phyloP scores from a whole-genome alignment of 2,888 invertebrate genomes.

The Silvanus unidentatus region DNA sequence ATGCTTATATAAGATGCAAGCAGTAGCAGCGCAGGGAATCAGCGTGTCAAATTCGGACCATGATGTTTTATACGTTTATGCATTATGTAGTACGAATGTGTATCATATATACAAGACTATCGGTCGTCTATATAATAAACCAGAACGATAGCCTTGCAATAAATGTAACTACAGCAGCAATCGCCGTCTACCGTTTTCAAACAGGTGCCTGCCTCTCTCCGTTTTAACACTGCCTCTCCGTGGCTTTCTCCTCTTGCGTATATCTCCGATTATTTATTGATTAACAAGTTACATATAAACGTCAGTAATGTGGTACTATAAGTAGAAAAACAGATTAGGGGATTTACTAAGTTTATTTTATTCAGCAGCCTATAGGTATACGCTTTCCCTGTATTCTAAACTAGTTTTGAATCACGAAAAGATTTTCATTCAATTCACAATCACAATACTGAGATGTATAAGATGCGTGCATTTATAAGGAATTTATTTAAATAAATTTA shows the following conservation, averaged over 20 bases:
- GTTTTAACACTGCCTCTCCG: slow-evolving; percentile 8
- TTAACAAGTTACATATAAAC: slow-evolving; percentile 13
- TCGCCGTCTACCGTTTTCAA: slow-evolving; percentile 19
- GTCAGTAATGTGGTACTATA: neutral
- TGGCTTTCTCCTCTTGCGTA: slow-evolving; percentile 24
- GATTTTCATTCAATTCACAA: too few relatives aligned
- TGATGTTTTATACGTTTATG: slow-evolving; percentile 33
- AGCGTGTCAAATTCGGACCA: slow-evolving; percentile 37
- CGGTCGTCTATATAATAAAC: slow-evolving; percentile 16
- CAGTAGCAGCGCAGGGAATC: slow-evolving; percentile 27
- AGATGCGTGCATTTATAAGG: too few relatives aligned
- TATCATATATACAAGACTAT: slow-evolving; percentile 12
- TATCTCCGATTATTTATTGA: slow-evolving; percentile 26
- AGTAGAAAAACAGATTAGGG: too few relatives aligned
- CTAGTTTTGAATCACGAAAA: too few relatives aligned
- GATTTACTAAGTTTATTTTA: too few relatives aligned
- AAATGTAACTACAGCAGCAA: slow-evolving; percentile 19
- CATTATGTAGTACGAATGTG: slow-evolving; percentile 25
- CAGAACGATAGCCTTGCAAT: slow-evolving; percentile 17
- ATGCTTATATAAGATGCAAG: slow-evolving; percentile 40
- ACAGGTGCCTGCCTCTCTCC: slow-evolving; percentile 25
- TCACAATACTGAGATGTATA: too few relatives aligned
- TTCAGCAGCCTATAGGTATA: too few relatives aligned
- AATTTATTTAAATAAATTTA: too few relatives aligned
- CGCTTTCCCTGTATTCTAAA: too few relatives aligned